Evolutionary conservation across 2,797 vertebrate genomes (phyloP).

Genomic region (Artibeus lituratus): DNA sequence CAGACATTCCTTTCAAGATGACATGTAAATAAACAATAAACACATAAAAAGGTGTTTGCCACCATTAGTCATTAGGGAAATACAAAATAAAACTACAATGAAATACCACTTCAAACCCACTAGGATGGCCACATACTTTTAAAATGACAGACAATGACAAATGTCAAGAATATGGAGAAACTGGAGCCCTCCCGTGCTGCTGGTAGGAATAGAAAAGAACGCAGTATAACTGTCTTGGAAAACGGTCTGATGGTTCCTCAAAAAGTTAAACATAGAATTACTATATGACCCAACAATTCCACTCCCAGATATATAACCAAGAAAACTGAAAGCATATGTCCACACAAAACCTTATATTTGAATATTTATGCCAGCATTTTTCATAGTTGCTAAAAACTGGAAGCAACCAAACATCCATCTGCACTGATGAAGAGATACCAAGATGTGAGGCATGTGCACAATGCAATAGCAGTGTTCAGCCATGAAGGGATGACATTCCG

Average conservation of each 20-base stretch:
- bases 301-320: not conserved
- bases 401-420: not conserved
- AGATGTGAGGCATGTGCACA: too few species aligned
- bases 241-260: not conserved
- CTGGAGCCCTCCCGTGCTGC: not conserved
- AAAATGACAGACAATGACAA: not conserved
- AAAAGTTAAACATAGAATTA: not conserved
- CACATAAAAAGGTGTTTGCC: not conserved
- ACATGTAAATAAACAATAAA: not conserved
- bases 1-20: not conserved
- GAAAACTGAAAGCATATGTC: not conserved
- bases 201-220: too few species aligned
- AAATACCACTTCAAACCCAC: not conserved
- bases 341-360: not conserved
- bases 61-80: not conserved
- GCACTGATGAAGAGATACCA: not conserved
- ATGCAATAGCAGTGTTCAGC: too few species aligned
- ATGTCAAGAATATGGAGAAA: not conserved
- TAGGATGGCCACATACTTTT: not conserved
- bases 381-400: not conserved
- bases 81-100: not conserved
- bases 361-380: not conserved
- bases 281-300: fast-evolving
- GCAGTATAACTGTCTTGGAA: not conserved
- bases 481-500: not conserved